Conservation (phyloP, 1,140 invertebrate species). For the Aphaenogaster rudis region DNA sequence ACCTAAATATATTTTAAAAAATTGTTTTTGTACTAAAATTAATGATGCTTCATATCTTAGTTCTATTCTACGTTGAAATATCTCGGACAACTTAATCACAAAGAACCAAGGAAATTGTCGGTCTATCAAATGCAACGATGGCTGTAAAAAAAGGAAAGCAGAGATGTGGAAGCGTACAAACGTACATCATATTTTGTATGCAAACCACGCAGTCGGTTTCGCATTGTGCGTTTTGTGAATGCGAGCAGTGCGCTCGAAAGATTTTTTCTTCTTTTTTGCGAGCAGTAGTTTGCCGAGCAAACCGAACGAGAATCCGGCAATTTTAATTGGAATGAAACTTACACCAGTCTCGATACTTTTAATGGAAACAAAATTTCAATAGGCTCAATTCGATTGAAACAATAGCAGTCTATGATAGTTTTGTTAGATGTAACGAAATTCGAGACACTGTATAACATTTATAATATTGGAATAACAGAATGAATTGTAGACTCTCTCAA, state of each 20-base stretch:
- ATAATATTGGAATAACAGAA: neutral
- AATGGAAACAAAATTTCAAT: constrained; percentile 3
- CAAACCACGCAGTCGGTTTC: constrained; percentile 57
- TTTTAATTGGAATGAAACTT: constrained; percentile 54
- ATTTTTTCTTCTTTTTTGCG: constrained; percentile 37
- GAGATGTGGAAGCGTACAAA: constrained; percentile 22
- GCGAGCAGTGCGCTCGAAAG: constrained; percentile 16
- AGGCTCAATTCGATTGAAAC: neutral
- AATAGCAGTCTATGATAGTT: neutral
- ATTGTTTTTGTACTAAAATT: neutral
- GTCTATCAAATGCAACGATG: neutral
- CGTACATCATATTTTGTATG: constrained; percentile 47
- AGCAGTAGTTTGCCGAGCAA: neutral
- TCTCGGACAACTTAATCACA: neutral
- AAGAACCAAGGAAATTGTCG: constrained; percentile 28
- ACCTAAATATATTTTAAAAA: neutral
- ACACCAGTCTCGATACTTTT: constrained; percentile 16
- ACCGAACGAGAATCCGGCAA: constrained; percentile 2
- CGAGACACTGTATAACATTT: neutral
- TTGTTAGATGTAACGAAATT: neutral
- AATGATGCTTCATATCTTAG: neutral
- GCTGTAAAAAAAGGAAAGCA: constrained; percentile 12
- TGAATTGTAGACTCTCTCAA: neutral
- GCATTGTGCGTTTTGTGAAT: constrained; percentile 54
- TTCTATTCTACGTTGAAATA: neutral